Percentiles rank a stretch among this genome's conserved stretches.
These are phyloP conservation scores for Ricordea florida DNA, from an alignment of 92 coral and sea anemone genomes.

Conservation along the genomic window DNA sequence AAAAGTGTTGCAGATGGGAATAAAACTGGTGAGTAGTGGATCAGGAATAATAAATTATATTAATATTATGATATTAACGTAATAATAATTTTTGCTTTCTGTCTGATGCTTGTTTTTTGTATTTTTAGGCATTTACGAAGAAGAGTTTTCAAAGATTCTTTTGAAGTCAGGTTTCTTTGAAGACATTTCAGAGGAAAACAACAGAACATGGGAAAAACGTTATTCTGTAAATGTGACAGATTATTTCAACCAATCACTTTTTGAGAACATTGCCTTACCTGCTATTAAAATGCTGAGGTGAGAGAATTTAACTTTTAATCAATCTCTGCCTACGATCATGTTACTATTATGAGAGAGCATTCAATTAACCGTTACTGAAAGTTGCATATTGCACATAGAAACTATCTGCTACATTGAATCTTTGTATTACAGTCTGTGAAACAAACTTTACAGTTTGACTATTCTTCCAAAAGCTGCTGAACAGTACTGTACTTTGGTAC, in stretches of 20 bases:
- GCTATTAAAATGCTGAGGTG: constrained; percentile 5
- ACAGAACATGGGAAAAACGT: constrained; percentile 16
- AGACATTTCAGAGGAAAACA: not conserved
- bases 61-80: too few species aligned
- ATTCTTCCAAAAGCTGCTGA: too few species aligned
- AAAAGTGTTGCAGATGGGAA: not conserved
- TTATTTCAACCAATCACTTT: constrained; percentile 12
- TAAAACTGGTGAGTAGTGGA: constrained; percentile 14
- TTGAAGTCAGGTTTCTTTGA: constrained; percentile 13
- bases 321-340: too few species aligned
- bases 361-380: too few species aligned
- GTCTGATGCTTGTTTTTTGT: not conserved
- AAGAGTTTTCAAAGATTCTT: constrained; percentile 12
- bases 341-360: too few species aligned
- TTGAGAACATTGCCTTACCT: not conserved
- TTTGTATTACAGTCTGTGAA: too few species aligned
- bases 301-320: not conserved
- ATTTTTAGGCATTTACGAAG: constrained; percentile 9
- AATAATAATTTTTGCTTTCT: too few species aligned
- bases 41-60: not conserved
- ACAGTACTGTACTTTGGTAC: too few species aligned
- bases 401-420: too few species aligned
- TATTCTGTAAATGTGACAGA: not conserved
- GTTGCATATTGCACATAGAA: too few species aligned
- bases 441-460: too few species aligned